Evolutionary conservation across 2,797 vertebrate genomes (phyloP).

Genomic region (Taeniopygia guttata): DNA sequence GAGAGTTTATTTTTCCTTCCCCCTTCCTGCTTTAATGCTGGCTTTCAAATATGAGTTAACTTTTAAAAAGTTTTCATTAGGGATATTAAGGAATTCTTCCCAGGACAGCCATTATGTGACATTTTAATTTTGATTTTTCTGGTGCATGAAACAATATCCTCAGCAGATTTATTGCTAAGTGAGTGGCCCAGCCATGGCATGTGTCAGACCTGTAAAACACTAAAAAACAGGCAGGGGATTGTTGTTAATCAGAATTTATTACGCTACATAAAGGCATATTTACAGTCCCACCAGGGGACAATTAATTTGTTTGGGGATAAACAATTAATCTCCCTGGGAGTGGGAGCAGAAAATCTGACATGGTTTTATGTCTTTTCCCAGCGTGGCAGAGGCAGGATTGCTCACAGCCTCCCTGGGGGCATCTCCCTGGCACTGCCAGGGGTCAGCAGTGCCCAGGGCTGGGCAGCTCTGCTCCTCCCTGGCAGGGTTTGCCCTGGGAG

Average conservation of each 20-base stretch:
- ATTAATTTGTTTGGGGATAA: slow-evolving; percentile 65
- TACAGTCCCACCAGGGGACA: slow-evolving; percentile 58
- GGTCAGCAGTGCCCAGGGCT: background rate
- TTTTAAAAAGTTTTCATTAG: background rate
- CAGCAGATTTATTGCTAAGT: slow-evolving; percentile 26
- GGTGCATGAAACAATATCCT: background rate
- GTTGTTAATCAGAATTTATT: slow-evolving; percentile 58
- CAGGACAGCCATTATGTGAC: background rate
- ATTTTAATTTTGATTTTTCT: background rate
- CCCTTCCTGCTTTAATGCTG: background rate
- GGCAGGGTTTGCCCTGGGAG: background rate
- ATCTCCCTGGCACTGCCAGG: background rate
- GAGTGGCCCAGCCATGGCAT: background rate
- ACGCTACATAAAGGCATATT: slow-evolving; percentile 44
- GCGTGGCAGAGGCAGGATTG: background rate
- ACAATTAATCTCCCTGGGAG: slow-evolving; percentile 61
- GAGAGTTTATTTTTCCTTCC: background rate
- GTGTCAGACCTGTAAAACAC: slow-evolving; percentile 46
- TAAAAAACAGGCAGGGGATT: slow-evolving; percentile 21
- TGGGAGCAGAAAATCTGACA: slow-evolving; percentile 41
- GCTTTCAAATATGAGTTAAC: background rate
- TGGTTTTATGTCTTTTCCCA: background rate
- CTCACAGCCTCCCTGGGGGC: background rate
- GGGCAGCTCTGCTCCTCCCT: background rate
- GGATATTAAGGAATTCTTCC: background rate